phyloP scores from a whole-genome alignment of 1,140 invertebrate species.

The Brachionus sp. region DNA sequence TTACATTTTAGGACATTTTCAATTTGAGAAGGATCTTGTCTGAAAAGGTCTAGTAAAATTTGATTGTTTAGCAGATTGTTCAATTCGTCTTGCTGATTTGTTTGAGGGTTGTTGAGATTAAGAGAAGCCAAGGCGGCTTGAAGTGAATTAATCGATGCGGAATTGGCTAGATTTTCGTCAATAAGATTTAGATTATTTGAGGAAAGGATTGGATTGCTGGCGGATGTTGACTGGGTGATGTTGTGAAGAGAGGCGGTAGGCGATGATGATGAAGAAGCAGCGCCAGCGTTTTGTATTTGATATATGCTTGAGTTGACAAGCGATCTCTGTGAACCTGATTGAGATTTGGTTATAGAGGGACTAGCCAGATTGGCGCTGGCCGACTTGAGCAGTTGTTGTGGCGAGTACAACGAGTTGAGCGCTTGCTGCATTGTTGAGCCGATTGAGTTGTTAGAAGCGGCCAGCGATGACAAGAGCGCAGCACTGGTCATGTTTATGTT shows the following conservation, averaged over 20 bases:
- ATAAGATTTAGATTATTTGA: neutral
- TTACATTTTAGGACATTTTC: constrained; percentile 42
- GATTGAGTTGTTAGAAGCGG: neutral
- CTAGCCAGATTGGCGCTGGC: neutral
- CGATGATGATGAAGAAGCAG: neutral
- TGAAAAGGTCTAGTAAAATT: neutral
- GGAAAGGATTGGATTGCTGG: neutral
- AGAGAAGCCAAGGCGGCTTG: neutral
- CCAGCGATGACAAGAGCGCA: neutral
- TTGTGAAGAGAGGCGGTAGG: constrained; percentile 10
- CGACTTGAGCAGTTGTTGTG: constrained; percentile 15
- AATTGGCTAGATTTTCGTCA: neutral
- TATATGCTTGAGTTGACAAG: neutral
- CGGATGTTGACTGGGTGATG: neutral
- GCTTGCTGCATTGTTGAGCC: constrained; percentile 32
- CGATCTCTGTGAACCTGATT: neutral
- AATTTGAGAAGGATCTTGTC: constrained; percentile 43
- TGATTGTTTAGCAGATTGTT: neutral
- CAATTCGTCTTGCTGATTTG: neutral
- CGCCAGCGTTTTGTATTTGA: neutral
- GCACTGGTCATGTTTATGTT: constrained; percentile 17
- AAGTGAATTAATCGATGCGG: neutral
- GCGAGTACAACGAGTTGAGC: constrained; percentile 15
- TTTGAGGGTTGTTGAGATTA: neutral
- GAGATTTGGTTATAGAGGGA: neutral